Conservation (phyloP, 2,797 vertebrate genomes). For the Rhinichthys osculus region DNA sequence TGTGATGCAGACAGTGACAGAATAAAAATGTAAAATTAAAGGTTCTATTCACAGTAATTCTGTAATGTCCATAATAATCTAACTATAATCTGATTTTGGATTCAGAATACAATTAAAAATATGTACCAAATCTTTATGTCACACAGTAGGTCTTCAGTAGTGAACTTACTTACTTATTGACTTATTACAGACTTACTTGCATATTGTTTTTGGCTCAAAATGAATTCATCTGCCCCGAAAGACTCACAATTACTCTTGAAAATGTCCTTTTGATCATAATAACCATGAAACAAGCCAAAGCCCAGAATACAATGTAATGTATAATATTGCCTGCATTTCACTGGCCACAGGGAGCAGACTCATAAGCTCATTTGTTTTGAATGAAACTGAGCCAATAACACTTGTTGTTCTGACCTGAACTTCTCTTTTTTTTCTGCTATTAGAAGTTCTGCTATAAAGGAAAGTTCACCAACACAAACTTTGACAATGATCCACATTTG, state of each 20-base stretch:
- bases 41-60: not conserved
- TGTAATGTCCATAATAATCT: not conserved
- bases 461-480: not conserved
- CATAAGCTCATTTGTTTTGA: slow-evolving; percentile 22
- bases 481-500: not conserved
- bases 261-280: slow-evolving; percentile 9
- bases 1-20: not conserved
- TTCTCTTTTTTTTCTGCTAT: not conserved
- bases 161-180: no score
- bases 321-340: not conserved
- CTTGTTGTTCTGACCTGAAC: slow-evolving; percentile 1
- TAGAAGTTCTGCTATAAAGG: not conserved
- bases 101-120: not conserved
- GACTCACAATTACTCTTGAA: not conserved
- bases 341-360: slow-evolving; percentile 12
- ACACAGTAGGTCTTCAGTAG: not conserved
- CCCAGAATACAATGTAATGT: not conserved
- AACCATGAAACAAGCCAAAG: slow-evolving; percentile 13
- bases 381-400: slow-evolving; percentile 4
- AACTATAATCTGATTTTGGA: not conserved
- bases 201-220: not conserved
- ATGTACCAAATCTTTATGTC: not conserved
- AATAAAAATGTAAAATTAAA: not conserved
- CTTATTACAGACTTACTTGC: no score
- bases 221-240: not conserved